These are phyloP conservation scores for Brachyhypopomus occidentalis DNA, from an alignment of 2,113 vertebrate species.

Conservation along the genomic window DNA sequence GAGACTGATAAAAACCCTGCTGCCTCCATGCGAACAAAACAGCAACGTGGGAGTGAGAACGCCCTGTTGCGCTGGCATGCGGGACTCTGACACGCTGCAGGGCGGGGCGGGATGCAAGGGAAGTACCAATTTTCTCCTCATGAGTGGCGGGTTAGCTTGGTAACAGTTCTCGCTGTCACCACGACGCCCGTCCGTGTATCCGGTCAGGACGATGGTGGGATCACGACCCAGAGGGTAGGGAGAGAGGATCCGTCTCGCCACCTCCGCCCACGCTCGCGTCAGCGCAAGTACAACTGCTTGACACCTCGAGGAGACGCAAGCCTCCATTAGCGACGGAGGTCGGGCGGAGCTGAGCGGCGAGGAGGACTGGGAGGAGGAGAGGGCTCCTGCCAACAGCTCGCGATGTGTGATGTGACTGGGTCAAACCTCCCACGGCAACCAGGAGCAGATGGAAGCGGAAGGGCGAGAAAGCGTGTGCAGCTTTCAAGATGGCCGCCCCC, in stretches of 20 bases:
- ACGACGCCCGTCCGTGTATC: constrained; percentile 34
- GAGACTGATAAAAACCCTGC: constrained; percentile 26
- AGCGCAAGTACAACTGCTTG: not conserved
- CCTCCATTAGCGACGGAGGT: constrained; percentile 32
- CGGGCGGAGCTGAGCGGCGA: constrained; percentile 1
- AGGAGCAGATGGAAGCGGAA: constrained; percentile 52
- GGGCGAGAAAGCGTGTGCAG: constrained; percentile 8
- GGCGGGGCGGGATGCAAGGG: constrained; percentile 24
- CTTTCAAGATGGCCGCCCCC: constrained; percentile 29
- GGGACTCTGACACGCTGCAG: constrained; percentile 40
- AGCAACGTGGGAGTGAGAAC: constrained; percentile 51
- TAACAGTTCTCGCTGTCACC: constrained; percentile 44
- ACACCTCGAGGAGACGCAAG: constrained; percentile 34
- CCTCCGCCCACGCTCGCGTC: constrained; percentile 36
- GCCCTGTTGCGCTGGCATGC: constrained; percentile 46
- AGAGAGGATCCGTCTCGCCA: constrained; percentile 30
- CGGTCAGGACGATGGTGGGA: constrained; percentile 13
- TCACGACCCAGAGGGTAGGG: constrained; percentile 21
- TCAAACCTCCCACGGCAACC: constrained; percentile 45
- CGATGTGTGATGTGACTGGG: constrained; percentile 45
- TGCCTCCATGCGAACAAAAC: constrained; percentile 51
- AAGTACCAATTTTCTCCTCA: constrained; percentile 58
- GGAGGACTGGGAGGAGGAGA: constrained; percentile 42
- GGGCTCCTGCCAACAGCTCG: constrained; percentile 49
- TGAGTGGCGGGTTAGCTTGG: constrained; percentile 32